Evolutionary conservation across 2,888 invertebrate species (phyloP).

Genomic region (Torymus aiolomorphi): DNA sequence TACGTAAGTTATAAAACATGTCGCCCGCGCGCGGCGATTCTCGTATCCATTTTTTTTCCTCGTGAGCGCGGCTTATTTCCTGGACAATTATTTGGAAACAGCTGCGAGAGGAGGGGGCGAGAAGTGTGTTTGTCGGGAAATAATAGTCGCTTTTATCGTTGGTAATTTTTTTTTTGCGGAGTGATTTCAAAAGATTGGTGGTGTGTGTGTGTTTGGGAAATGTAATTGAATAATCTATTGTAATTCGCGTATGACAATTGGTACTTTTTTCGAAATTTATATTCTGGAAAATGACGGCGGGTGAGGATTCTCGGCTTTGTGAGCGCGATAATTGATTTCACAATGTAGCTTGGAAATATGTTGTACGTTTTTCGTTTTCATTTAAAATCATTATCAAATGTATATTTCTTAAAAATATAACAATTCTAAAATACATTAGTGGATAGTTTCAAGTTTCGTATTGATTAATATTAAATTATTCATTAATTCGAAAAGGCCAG

Average conservation of each 20-base stretch:
- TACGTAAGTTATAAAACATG: slow-evolving; percentile 46
- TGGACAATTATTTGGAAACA: slow-evolving; percentile 51
- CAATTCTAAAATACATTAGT: no score
- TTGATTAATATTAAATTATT: no score
- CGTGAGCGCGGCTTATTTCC: not conserved
- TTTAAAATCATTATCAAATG: no score
- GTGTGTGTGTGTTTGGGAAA: not conserved
- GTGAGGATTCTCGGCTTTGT: no score
- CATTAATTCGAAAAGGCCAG: no score
- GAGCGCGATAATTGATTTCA: no score
- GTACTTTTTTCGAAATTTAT: not conserved
- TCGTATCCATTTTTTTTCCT: slow-evolving; percentile 17
- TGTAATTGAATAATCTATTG: slow-evolving; percentile 5
- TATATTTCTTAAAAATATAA: no score
- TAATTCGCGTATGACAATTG: slow-evolving; percentile 23
- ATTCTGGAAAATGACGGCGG: no score
- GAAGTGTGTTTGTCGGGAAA: slow-evolving; percentile 46
- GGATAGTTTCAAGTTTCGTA: no score
- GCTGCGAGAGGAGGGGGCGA: not conserved
- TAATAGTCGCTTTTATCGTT: slow-evolving; percentile 39
- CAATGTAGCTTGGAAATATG: no score
- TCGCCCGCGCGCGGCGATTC: not conserved
- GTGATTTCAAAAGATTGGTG: not conserved
- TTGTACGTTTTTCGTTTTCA: no score
- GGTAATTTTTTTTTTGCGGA: not conserved